Conservation (phyloP, 2,797 vertebrate species). For the Hydrocynus forskahlii region DNA sequence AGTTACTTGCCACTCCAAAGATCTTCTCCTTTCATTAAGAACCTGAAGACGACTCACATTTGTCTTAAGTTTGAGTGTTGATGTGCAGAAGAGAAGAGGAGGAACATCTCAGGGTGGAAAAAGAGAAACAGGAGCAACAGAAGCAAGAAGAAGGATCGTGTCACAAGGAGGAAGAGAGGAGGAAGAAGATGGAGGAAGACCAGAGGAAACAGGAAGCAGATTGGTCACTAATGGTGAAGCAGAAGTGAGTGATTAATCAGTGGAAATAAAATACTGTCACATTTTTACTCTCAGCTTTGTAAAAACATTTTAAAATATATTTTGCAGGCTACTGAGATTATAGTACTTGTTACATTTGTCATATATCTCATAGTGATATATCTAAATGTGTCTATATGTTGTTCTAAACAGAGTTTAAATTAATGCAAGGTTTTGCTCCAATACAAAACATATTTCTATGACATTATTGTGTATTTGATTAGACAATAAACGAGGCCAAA, state of each 20-base stretch:
- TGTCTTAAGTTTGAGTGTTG: not conserved
- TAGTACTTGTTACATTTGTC: too few species aligned
- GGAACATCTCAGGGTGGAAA: constrained; percentile 84
- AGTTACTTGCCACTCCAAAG: not conserved
- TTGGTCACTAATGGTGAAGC: constrained; percentile 87
- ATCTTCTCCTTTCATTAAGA: not conserved
- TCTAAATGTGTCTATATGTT: not conserved
- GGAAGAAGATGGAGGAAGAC: constrained; percentile 90
- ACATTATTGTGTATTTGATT: too few species aligned
- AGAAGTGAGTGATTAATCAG: constrained; percentile 84
- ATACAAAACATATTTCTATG: too few species aligned
- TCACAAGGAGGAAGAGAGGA: constrained; percentile 84
- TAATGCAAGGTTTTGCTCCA: too few species aligned
- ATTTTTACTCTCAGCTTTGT: not conserved
- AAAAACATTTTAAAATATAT: not conserved
- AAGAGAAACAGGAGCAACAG: constrained; percentile 84
- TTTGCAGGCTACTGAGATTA: too few species aligned
- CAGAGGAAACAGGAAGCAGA: constrained; percentile 87
- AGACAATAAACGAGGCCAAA: too few species aligned
- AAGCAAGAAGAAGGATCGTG: constrained; percentile 86
- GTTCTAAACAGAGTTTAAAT: too few species aligned
- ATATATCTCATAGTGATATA: too few species aligned
- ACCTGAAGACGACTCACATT: not conserved
- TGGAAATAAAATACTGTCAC: not conserved
- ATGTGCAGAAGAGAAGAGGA: constrained; percentile 85